phyloP scores from a whole-genome alignment of 2,888 invertebrate genomes.

The Synanthedon vespiformis region DNA sequence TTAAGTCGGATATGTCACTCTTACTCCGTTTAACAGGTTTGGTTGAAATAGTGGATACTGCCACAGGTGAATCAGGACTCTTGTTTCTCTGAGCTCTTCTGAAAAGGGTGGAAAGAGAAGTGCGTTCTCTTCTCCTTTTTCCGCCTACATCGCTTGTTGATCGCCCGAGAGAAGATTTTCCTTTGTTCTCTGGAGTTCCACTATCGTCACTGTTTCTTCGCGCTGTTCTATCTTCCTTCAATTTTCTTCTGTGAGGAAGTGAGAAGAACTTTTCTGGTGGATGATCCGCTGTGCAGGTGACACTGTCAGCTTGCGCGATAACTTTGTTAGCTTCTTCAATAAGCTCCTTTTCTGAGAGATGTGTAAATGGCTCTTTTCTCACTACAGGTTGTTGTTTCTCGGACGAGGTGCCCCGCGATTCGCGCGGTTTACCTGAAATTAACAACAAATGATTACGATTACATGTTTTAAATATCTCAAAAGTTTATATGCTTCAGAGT shows the following conservation, averaged over 20 bases:
- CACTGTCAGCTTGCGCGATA: conserved; percentile 78
- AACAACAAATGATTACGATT: background rate
- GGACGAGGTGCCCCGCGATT: conserved; percentile 42
- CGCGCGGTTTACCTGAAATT: conserved; percentile 63
- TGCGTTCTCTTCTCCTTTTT: conserved; percentile 64
- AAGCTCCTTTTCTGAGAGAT: conserved; percentile 78
- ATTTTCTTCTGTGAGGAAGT: conserved; percentile 73
- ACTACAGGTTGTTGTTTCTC: conserved; percentile 35
- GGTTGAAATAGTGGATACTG: conserved; percentile 50
- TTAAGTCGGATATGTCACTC: conserved; percentile 75
- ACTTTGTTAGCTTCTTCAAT: conserved; percentile 83
- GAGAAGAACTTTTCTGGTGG: conserved; percentile 77
- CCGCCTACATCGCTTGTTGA: conserved; percentile 71
- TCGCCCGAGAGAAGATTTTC: conserved; percentile 56
- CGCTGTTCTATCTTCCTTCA: conserved; percentile 43
- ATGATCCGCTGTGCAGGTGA: conserved; percentile 74
- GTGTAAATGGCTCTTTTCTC: conserved; percentile 72
- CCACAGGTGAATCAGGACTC: conserved; percentile 62
- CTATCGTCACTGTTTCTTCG: conserved; percentile 71
- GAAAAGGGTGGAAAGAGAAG: conserved; percentile 76
- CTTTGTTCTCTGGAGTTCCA: conserved; percentile 29
- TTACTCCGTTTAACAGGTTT: conserved; percentile 70
- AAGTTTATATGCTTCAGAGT: too few relatives aligned
- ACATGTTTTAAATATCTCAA: background rate
- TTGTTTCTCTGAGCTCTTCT: conserved; percentile 70